A percentile compares a stretch with the other conserved stretches of the same genome.
These are phyloP conservation scores for Drosophila sp. DNA, from an alignment of 1,140 invertebrate species.

Conservation along the genomic window DNA sequence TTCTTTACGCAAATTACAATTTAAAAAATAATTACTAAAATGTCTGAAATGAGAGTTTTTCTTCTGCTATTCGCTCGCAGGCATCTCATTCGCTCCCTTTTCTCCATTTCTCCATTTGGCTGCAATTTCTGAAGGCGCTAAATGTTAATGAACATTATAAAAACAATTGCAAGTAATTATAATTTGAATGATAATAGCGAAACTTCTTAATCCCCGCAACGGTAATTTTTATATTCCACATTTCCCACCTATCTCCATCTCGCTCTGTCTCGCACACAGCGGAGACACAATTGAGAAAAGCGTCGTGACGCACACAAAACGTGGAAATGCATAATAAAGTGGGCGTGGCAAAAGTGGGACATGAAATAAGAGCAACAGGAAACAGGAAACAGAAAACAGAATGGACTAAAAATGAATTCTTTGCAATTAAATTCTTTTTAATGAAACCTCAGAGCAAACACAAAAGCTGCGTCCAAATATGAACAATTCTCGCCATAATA, in stretches of 20 bases:
- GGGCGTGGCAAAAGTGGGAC: slow-evolving; percentile 37
- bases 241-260: slow-evolving; percentile 15
- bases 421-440: slow-evolving; percentile 72
- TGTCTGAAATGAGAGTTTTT: slow-evolving; percentile 65
- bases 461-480: slow-evolving; percentile 32
- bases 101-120: slow-evolving; percentile 16
- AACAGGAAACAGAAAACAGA: neutral
- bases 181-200: slow-evolving; percentile 83
- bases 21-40: slow-evolving; percentile 81
- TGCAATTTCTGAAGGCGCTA: slow-evolving; percentile 76
- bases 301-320: slow-evolving; percentile 37
- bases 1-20: slow-evolving; percentile 70
- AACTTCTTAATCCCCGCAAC: slow-evolving; percentile 81
- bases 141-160: slow-evolving; percentile 82
- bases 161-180: slow-evolving; percentile 83
- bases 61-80: slow-evolving; percentile 38
- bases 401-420: slow-evolving; percentile 28
- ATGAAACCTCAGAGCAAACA: slow-evolving; percentile 69
- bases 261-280: neutral
- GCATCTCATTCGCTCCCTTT: slow-evolving; percentile 22
- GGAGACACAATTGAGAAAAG: slow-evolving; percentile 52
- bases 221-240: slow-evolving; percentile 71
- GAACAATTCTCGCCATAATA: slow-evolving; percentile 11
- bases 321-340: slow-evolving; percentile 73
- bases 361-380: slow-evolving; percentile 33